Evolutionary conservation across 2,113 vertebrate genomes (phyloP), one percentile per base, ranked within the genome.

Genomic region (Apodemus speciosus): DNA sequence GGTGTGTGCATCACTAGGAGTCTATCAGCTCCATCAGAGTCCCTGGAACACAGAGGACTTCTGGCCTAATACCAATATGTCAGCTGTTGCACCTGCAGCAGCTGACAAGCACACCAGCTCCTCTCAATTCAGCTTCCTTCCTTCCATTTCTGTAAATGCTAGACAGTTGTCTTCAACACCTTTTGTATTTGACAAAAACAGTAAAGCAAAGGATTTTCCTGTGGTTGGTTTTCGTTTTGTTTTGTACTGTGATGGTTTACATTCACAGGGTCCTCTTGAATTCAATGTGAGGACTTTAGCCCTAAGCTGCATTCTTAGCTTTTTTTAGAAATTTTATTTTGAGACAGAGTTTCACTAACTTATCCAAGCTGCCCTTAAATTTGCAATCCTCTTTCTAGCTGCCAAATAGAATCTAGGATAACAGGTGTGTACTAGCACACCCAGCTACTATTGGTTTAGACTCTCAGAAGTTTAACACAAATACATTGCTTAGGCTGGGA

Each of bases 151-250:
- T 93, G 88, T 80, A 92, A 94, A 90, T 68, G 56, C 21, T 87
- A 93, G 88, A 97, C 84, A 90, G 75, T n/a, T 66, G 35, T 76
- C 95, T 96, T 90, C 91, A 95, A 73, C 2, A 1, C 30, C 91
- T 83, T 69, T 93, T 95, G 89, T 93, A 80, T 96, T 0, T 73
- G 73, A 97, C 92, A 87, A 56, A 92, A 85, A 94, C 38, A 97
- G 60, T 56, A 43, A 90, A 73, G 38, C 68, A 96, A 87, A 68
- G 58, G 38, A 40, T 94, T 95, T 95, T 94, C 97, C 89, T 94
- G 93, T 95, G 49, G 30, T 68, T 85, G 5, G 35, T 49, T 68
- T 85, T 85, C 5, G 94, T 97, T 92, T 86, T 92, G 53, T 76
- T 93, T 53, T 86, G 30, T 49, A 51, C 30, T 30, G 27, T 58